Conservation (phyloP, 2,888 invertebrate species). For the Elegia similella region DNA sequence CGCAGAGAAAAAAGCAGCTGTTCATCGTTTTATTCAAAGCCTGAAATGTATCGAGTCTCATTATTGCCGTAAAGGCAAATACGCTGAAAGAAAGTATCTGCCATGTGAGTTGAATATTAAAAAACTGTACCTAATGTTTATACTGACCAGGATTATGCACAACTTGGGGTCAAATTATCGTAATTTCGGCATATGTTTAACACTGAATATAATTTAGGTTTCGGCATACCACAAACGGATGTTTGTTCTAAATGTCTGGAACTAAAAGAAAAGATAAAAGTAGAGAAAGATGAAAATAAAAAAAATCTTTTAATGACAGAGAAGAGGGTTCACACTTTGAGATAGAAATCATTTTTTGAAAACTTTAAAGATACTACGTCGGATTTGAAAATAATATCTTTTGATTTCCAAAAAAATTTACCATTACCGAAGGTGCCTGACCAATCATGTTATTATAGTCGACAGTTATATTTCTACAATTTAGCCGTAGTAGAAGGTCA, state of each 20-base stretch:
- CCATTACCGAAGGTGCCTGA: conserved; percentile 35
- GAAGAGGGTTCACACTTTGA: conserved; percentile 30
- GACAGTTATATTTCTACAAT: conserved; percentile 31
- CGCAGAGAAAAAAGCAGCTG: conserved; percentile 27
- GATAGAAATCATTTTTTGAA: conserved; percentile 34
- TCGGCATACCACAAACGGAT: conserved; percentile 31
- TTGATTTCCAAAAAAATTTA: conserved; percentile 46
- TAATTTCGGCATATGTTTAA: conserved; percentile 35
- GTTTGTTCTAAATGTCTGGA: conserved; percentile 35
- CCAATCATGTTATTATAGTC: conserved; percentile 28
- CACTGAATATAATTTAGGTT: conserved; percentile 32
- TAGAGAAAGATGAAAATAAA: conserved; percentile 28
- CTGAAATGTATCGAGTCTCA: conserved; percentile 30
- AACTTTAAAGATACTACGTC: conserved; percentile 24
- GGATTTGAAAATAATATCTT: conserved; percentile 32
- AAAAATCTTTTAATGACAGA: conserved; percentile 29
- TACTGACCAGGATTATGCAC: conserved; percentile 12
- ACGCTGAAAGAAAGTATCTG: conserved; percentile 26
- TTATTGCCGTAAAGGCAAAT: conserved; percentile 26
- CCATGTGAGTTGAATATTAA: conserved; percentile 28
- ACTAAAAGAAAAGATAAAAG: conserved; percentile 34
- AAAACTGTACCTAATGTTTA: conserved; percentile 26
- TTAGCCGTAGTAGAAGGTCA: conserved; percentile 26
- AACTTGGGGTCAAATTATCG: conserved; percentile 21
- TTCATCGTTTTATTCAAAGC: conserved; percentile 32